phyloP scores from a whole-genome alignment of 1,140 invertebrate genomes.

The Psix sp. region DNA sequence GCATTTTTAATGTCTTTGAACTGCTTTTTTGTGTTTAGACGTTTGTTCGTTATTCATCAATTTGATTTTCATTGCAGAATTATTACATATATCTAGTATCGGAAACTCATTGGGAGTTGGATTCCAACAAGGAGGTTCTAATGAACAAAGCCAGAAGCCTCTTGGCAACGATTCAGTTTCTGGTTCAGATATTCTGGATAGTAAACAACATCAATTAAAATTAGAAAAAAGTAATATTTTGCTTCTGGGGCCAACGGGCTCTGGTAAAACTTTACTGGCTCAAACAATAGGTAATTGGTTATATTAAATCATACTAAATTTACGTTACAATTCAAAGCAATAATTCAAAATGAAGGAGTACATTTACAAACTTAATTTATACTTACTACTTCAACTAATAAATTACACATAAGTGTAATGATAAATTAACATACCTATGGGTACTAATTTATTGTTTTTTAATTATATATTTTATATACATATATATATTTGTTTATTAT shows the following conservation, averaged over 20 bases:
- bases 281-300: slow-evolving; percentile 86
- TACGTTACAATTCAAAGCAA: too few species aligned
- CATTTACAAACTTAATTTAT: too few species aligned
- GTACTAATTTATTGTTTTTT: too few species aligned
- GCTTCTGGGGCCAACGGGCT: slow-evolving; percentile 97
- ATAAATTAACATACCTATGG: too few species aligned
- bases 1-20: too few species aligned
- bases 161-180: slow-evolving; percentile 65
- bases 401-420: too few species aligned
- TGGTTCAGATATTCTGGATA: slow-evolving; percentile 92
- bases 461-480: too few species aligned
- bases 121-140: slow-evolving; percentile 70
- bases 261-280: slow-evolving; percentile 97
- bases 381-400: too few species aligned
- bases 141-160: slow-evolving; percentile 65
- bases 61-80: slow-evolving; percentile 80
- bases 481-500: too few species aligned
- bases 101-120: slow-evolving; percentile 80
- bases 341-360: too few species aligned
- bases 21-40: background rate
- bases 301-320: too few species aligned
- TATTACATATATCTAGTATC: slow-evolving; percentile 89
- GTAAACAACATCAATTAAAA: slow-evolving; percentile 88
- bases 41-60: background rate
- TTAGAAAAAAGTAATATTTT: slow-evolving; percentile 99